phyloP scores from a whole-genome alignment of 2,113 vertebrate species.

The Salvelinus fontinalis region DNA sequence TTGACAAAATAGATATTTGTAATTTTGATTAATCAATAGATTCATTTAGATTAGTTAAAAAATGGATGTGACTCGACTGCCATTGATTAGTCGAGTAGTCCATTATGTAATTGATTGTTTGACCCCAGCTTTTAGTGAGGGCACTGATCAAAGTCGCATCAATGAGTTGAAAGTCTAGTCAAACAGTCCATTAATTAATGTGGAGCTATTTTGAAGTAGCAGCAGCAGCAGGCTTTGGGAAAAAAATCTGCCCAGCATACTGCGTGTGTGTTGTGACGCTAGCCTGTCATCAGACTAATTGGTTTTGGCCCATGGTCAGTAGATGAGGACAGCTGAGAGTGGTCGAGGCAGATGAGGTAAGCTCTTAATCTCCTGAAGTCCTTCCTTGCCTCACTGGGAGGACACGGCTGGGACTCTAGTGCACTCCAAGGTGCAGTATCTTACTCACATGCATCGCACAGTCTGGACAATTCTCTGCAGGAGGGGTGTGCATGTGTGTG shows the following conservation, averaged over 20 bases:
- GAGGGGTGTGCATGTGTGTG: no score
- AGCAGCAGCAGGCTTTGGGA: slow-evolving; percentile 6
- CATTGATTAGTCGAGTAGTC: slow-evolving; percentile 1
- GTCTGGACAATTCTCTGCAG: no score
- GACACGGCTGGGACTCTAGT: no score
- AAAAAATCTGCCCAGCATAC: slow-evolving; percentile 29
- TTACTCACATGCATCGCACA: no score
- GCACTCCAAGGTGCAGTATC: neutral
- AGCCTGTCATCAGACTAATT: slow-evolving; percentile 62
- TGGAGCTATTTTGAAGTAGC: neutral
- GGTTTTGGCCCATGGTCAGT: slow-evolving; percentile 52
- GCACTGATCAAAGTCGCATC: neutral
- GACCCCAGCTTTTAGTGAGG: slow-evolving; percentile 10
- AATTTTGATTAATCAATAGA: neutral
- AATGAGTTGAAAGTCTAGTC: slow-evolving; percentile 9
- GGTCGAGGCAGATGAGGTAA: slow-evolving; percentile 38
- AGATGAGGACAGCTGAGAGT: slow-evolving; percentile 43
- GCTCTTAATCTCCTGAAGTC: slow-evolving; percentile 26
- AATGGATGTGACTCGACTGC: neutral
- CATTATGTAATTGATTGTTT: slow-evolving; percentile 42
- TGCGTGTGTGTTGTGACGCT: slow-evolving; percentile 19
- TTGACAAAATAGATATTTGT: no score
- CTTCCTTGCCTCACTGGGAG: neutral
- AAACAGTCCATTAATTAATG: no score
- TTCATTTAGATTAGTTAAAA: slow-evolving; percentile 4